Evolutionary conservation across 2,888 invertebrate species (phyloP).

Genomic region (Corythucha ciliata): DNA sequence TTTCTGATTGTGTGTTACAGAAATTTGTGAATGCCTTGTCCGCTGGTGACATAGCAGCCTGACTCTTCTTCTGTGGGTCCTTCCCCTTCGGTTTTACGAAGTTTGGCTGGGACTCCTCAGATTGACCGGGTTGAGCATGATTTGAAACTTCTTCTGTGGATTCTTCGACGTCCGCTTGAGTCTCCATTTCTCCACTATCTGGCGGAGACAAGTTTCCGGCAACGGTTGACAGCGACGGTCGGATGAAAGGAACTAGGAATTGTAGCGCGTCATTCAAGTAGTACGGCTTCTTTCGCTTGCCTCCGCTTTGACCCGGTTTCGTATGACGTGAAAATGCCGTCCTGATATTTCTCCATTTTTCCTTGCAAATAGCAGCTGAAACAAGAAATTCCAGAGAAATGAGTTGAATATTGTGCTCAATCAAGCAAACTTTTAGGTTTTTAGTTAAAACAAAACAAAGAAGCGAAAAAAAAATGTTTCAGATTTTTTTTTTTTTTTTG

Average conservation of each 20-base stretch:
- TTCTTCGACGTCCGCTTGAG: not conserved
- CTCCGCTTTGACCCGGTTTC: not conserved
- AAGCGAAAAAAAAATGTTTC: too few relatives aligned
- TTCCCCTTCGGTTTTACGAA: not conserved
- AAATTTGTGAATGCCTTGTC: too few relatives aligned
- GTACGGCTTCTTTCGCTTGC: not conserved
- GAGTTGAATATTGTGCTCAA: too few relatives aligned
- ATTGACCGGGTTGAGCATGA: not conserved
- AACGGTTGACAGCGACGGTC: not conserved
- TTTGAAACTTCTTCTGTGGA: not conserved
- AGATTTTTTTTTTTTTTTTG: too few relatives aligned
- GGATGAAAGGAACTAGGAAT: not conserved
- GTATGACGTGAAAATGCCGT: not conserved
- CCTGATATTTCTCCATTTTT: conserved; percentile 1
- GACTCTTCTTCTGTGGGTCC: not conserved
- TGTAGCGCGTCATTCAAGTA: not conserved
- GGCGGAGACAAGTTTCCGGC: not conserved
- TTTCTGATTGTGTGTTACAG: too few relatives aligned
- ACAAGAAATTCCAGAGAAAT: too few relatives aligned
- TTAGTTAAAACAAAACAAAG: too few relatives aligned
- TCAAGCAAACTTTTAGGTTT: too few relatives aligned
- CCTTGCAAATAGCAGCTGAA: not conserved
- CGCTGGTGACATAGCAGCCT: too few relatives aligned
- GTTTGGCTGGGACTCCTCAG: not conserved
- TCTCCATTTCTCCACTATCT: not conserved